Evolutionary conservation across 2,888 invertebrate species (phyloP).

Genomic region (Oscheius myriophilus): DNA sequence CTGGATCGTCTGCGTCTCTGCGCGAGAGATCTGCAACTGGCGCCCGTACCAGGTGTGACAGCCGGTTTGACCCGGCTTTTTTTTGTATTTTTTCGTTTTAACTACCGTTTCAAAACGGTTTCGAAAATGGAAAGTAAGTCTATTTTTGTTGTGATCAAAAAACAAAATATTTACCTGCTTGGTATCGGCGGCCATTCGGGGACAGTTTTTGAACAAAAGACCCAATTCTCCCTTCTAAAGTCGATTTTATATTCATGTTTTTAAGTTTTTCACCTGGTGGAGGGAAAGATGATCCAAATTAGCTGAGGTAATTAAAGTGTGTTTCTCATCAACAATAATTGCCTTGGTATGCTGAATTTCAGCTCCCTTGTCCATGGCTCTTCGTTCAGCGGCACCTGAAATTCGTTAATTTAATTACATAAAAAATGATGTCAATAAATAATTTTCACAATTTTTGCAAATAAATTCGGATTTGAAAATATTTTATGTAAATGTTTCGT

Average conservation of each 20-base stretch:
- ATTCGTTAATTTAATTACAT: not conserved
- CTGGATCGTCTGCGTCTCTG: too few relatives aligned
- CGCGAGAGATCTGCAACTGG: too few relatives aligned
- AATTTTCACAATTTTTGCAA: too few relatives aligned
- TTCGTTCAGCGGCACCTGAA: constrained; percentile 10
- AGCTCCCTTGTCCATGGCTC: not conserved
- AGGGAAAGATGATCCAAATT: constrained; percentile 14
- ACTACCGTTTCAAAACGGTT: too few relatives aligned
- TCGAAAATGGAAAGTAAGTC: too few relatives aligned
- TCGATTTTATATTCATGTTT: not conserved
- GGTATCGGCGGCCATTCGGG: constrained; percentile 3
- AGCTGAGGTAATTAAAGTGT: constrained; percentile 10
- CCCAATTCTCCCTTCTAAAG: constrained; percentile 20
- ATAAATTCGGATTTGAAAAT: too few relatives aligned
- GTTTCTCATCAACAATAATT: constrained; percentile 5
- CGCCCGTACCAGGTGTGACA: too few relatives aligned
- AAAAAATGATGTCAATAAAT: too few relatives aligned
- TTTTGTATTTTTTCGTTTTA: too few relatives aligned
- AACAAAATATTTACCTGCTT: not conserved
- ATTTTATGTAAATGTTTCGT: too few relatives aligned
- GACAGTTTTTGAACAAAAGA: constrained; percentile 9
- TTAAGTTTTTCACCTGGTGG: constrained; percentile 1
- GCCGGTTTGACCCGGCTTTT: too few relatives aligned
- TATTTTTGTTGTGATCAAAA: not conserved
- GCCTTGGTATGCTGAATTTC: constrained; percentile 12